These are phyloP conservation scores for Monopis laevigella DNA, from an alignment of 2,888 invertebrate species.

Conservation along the genomic window DNA sequence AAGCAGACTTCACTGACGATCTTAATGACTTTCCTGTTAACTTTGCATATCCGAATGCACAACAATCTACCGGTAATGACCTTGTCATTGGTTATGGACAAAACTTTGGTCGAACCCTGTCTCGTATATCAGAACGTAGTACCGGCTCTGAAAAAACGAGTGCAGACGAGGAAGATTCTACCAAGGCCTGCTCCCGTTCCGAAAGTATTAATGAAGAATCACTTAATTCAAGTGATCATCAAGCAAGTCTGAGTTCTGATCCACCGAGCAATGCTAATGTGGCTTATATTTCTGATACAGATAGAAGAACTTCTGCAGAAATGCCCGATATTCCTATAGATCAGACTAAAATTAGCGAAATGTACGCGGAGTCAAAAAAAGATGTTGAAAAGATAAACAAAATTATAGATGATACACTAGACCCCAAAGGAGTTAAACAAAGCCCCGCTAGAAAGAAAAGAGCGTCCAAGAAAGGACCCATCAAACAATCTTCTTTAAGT, in stretches of 20 bases:
- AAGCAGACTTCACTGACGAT: conserved; percentile 78
- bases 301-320: conserved; percentile 83
- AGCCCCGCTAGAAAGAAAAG: conserved; percentile 36
- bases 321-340: conserved; percentile 87
- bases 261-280: conserved; percentile 79
- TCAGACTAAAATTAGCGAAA: conserved; percentile 67
- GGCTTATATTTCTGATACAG: conserved; percentile 81
- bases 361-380: conserved; percentile 63
- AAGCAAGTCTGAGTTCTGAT: conserved; percentile 86
- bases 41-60: conserved; percentile 76
- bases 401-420: conserved; percentile 29
- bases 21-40: conserved; percentile 79
- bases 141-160: conserved; percentile 90
- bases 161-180: conserved; percentile 81
- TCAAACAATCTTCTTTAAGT: conserved; percentile 55
- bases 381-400: conserved; percentile 45
- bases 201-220: conserved; percentile 88
- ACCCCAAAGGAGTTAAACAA: conserved; percentile 34
- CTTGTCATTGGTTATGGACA: conserved; percentile 77
- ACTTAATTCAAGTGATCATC: conserved; percentile 83
- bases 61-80: conserved; percentile 70
- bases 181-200: conserved; percentile 85
- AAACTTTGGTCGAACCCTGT: conserved; percentile 82
- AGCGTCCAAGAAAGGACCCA: conserved; percentile 40
- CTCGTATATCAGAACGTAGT: conserved; percentile 87